Evolutionary conservation across 2,113 vertebrate species (phyloP), one percentile per base, ranked within the genome.

Genomic region (Malaclemys terrapin): DNA sequence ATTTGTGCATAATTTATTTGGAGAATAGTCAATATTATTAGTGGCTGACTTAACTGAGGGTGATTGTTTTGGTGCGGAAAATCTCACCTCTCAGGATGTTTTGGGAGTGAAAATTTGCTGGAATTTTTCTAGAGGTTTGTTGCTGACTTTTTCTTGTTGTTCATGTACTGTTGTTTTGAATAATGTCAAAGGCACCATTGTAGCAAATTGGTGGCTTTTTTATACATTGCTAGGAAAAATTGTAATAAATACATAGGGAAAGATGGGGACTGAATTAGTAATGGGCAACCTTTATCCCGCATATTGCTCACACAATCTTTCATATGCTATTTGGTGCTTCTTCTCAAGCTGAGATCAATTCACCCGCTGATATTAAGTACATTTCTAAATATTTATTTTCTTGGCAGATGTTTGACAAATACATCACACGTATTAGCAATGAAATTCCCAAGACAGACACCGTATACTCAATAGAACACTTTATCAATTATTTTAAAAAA

Each of bases 241-340:
- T 93, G n/a, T 20, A 91, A 8, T 72, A 69, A 87, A 31, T 45
- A 22, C n/a, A 89, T 90, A 88, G 93, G 82, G 56, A 95, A 53
- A 80, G 8, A n/a, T 72, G 12, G 57, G 80, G 72, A 29, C 53
- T 96, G 11, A 88, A 52, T 11, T 31, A 89, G 6, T 24, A 42
- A 42, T 38, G 5, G n/a, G 4, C 20, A 42, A 11, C 10, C n/a
- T 5, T 17, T n/a, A 8, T 13, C 59, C 84, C 8, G 76, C 86
- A 84, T 89, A 14, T 13, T 56, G n/a, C 89, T 82, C 59, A 11
- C 10, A 2, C 24, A 57, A 35, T 88, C 38, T 8, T 3, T 89
- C 20, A 84, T 62, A 42, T 85, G 52, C 8, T 88, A 1, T 84
- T 85, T 82, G 29, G 7, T 49, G 22, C 14, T 76, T 8, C 8